Percentiles rank a stretch among this genome's conserved stretches.
phyloP scores from a whole-genome alignment of 2,113 vertebrate species.

The Myotis brandtii region DNA sequence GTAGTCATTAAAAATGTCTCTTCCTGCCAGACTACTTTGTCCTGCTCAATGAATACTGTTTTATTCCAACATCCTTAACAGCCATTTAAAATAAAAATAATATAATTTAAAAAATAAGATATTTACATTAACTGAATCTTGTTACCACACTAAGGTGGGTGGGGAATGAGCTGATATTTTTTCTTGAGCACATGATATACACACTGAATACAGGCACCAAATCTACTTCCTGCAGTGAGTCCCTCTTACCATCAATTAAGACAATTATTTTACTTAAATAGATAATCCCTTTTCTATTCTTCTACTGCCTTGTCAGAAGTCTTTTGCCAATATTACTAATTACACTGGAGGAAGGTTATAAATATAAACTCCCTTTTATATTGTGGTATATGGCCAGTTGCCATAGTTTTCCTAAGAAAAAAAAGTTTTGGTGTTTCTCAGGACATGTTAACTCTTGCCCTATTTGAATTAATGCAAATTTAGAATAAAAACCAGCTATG shows the following conservation, averaged over 20 bases:
- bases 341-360: background rate
- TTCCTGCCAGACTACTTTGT: slow-evolving; percentile 41
- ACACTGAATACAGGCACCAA: background rate
- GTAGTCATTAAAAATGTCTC: slow-evolving; percentile 24
- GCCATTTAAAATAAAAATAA: slow-evolving; percentile 37
- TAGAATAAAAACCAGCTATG: background rate
- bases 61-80: background rate
- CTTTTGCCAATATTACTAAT: background rate
- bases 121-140: slow-evolving; percentile 9
- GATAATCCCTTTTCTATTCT: slow-evolving; percentile 12
- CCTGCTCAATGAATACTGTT: slow-evolving; percentile 31
- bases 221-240: background rate
- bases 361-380: background rate
- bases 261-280: slow-evolving; percentile 35
- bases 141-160: background rate
- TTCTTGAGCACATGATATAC: background rate
- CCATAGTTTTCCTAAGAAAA: background rate
- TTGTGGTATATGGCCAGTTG: background rate
- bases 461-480: background rate
- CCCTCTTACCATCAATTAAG: background rate
- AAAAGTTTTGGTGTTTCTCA: background rate
- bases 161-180: background rate
- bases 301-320: background rate
- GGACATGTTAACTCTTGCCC: background rate
- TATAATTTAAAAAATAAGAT: background rate